phyloP scores from a whole-genome alignment of 1,140 invertebrate genomes.

The Doryteuthis pealeii region DNA sequence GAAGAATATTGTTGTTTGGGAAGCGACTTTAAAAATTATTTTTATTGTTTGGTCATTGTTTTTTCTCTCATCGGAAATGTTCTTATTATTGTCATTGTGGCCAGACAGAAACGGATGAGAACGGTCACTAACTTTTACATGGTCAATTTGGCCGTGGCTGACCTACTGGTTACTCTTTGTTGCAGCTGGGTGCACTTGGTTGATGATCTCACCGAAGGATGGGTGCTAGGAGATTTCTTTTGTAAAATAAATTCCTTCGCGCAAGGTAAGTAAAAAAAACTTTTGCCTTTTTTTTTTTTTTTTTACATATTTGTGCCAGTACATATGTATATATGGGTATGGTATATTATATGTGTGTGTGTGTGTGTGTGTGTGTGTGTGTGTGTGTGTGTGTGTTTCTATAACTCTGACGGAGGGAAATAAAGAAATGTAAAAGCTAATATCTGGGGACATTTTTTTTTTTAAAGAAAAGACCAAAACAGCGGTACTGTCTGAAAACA shows the following conservation, averaged over 20 bases:
- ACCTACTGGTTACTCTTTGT: slow-evolving; percentile 57
- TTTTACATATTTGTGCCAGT: not conserved
- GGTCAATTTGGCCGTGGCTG: slow-evolving; percentile 51
- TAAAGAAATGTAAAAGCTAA: too few relatives aligned
- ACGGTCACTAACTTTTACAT: slow-evolving; percentile 51
- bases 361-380: too few relatives aligned
- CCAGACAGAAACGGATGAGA: slow-evolving; percentile 37
- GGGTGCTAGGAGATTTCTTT: slow-evolving; percentile 59
- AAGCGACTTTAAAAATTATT: slow-evolving; percentile 47
- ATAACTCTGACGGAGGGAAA: too few relatives aligned
- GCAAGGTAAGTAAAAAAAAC: slow-evolving; percentile 58
- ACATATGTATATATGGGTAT: too few relatives aligned
- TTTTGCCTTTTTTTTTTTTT: slow-evolving; percentile 8
- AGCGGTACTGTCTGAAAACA: too few relatives aligned
- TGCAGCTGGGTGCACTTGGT: slow-evolving; percentile 63
- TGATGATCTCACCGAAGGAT: slow-evolving; percentile 42
- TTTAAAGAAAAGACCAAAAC: too few relatives aligned
- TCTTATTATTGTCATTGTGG: slow-evolving; percentile 39
- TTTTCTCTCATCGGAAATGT: slow-evolving; percentile 42
- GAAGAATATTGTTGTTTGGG: slow-evolving; percentile 28
- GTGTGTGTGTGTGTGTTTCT: not conserved
- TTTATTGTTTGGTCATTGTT: slow-evolving; percentile 47
- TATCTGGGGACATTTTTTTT: too few relatives aligned
- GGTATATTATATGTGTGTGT: too few relatives aligned
- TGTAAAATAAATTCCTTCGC: slow-evolving; percentile 62